Base-by-base conservation (phyloP, 2,888 invertebrate genomes). In the Anthoptus insignis region DNA sequence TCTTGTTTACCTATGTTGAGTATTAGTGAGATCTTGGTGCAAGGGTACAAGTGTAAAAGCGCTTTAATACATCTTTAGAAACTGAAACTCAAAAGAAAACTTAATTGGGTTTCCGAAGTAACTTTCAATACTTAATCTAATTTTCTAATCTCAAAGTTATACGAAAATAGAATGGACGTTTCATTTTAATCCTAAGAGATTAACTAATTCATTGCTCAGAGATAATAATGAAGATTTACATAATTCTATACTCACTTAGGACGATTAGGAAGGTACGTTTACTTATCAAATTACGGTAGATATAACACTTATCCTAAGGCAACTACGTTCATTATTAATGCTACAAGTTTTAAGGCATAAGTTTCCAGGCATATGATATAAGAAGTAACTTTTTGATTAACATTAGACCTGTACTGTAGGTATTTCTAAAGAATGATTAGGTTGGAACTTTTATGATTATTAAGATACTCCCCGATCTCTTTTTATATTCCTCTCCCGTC, bases 151-250 rank as follows among this genome's bases (percentile, higher is more conserved):
- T 39, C 49, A 52, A 59, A 59, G 22, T 27, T 37, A 49, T 37
- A 59, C 39, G 27, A 52, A 59, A 42, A 27, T 13, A 9, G 19
- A 59, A 60, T 52, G 32, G 42, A 42, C 52, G 42, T 54, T 54
- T 61, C 45, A 45, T 54, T 61, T 59, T 45, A 16, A 42, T 34
- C 32, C 53, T 16, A 22, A 45, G 53, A 53, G 53, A 45, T 54
- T 54, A 24, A 19, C 42, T 52, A 52, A 60, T 60, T 60, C 53
- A 61, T 61, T 61, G 45, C 45, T 14, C 19, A 53, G 24, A 54
- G 22, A 47, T 58, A 61, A 52, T 52, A 60, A 45, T 54, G 60
- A 32, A 54, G 53, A 47, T 61, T 61, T 53, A 32, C 42, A 53
- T 45, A 53, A 53, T 53, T 45, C 45, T 61, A 45, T 24, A 34